Conservation (phyloP, 1,140 invertebrate genomes). For the Drosophila virilis region DNA sequence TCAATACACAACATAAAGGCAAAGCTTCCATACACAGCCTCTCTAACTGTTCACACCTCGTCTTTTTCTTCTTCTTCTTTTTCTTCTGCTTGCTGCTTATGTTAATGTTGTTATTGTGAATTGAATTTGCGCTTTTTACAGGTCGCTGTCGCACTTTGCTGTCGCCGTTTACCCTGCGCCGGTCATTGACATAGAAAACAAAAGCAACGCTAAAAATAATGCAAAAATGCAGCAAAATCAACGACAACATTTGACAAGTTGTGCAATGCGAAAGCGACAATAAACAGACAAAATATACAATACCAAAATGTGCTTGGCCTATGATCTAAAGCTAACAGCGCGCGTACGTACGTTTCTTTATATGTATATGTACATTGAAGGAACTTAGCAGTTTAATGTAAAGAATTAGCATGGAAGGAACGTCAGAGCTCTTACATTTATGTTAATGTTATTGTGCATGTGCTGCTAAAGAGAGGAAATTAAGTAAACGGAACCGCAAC, state of each 20-base stretch:
- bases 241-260: slow-evolving; percentile 30
- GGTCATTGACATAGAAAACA: slow-evolving; percentile 48
- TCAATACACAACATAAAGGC: slow-evolving; percentile 26
- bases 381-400: slow-evolving; percentile 1
- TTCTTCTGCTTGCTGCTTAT: not conserved
- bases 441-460: not conserved
- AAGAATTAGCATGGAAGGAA: not conserved
- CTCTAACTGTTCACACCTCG: not conserved
- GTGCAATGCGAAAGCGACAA: slow-evolving; percentile 12
- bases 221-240: slow-evolving; percentile 23
- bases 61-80: not conserved
- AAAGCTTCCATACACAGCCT: slow-evolving; percentile 5
- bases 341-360: not conserved
- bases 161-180: slow-evolving; percentile 5
- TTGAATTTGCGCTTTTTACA: slow-evolving; percentile 31
- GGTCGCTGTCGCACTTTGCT: slow-evolving; percentile 14
- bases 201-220: slow-evolving; percentile 30
- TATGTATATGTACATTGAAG: not conserved
- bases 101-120: slow-evolving; percentile 22
- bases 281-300: slow-evolving; percentile 1
- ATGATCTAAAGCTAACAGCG: not conserved
- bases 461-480: not conserved
- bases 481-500: too few species aligned
- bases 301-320: not conserved
- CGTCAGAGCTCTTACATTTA: too few species aligned